These are phyloP conservation scores for Metallyticus violacea DNA, from an alignment of 2,888 invertebrate species.

Conservation along the genomic window DNA sequence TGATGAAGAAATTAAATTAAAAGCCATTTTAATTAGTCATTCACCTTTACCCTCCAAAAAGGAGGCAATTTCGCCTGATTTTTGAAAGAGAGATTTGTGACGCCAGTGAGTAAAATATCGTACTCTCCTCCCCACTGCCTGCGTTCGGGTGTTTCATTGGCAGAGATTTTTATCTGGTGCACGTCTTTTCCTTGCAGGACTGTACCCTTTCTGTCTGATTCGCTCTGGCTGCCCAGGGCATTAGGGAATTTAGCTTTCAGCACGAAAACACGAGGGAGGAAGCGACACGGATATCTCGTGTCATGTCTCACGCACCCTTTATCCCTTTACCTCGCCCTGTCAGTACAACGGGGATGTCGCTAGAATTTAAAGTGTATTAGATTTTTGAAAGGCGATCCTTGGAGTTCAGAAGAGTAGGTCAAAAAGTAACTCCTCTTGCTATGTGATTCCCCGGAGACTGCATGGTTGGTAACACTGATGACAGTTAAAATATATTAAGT, in stretches of 20 bases:
- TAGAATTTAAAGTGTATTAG: not conserved
- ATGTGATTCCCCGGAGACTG: too few species aligned
- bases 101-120: not conserved
- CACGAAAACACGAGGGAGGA: not conserved
- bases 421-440: not conserved
- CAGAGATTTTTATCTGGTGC: not conserved
- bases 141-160: too few species aligned
- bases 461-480: too few species aligned
- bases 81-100: not conserved
- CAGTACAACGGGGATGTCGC: not conserved
- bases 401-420: not conserved
- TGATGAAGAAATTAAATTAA: too few species aligned
- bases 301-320: not conserved
- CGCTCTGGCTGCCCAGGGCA: not conserved
- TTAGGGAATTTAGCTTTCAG: not conserved
- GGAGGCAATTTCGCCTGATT: not conserved
- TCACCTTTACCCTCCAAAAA: too few species aligned
- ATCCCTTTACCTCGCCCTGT: not conserved
- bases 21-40: too few species aligned
- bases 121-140: not conserved
- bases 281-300: not conserved
- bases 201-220: not conserved
- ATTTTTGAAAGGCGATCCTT: not conserved
- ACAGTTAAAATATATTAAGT: too few species aligned
- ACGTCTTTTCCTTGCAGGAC: not conserved